Base-by-base conservation (phyloP, 2,113 vertebrate genomes). In the Phalacrocorax brasilianus region DNA sequence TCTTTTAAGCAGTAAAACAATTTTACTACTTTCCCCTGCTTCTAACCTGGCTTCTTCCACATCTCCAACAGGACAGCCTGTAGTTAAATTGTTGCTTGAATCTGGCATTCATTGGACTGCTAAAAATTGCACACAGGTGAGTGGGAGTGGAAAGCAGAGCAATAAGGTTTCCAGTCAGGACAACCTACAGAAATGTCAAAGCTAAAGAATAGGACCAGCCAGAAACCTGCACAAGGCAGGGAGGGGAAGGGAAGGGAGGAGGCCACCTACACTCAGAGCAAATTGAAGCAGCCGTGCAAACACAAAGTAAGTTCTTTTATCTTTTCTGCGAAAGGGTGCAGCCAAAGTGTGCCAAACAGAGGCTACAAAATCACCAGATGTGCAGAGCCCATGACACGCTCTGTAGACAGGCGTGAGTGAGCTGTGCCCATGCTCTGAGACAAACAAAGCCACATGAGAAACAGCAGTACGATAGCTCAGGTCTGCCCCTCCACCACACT, bases 361-460 rank as follows among this genome's bases (percentile, higher is more conserved):
- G 11, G 7, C 13, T 68, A 53, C 35, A 61, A 52, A 32, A 20
- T 35, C 45, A 53, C 35, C 21, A 56, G 44, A 53, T n/a, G 9
- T 18, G 59, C 38, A 28, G n/a, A 67, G 12, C 16, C 21, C 18
- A 2, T 23, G 30, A 9, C 45, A 70, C 11, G 19, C 15, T 70
- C 47, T 26, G 11, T 6, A 20, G 49, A 42, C 52, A 92, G 42
- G 12, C 56, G 8, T 0, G 3, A 7, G 3, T 0, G 8, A 89
- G 35, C 14, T 47, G 13, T 56, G 23, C 15, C 35, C 5, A 8
- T 15, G 59, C 53, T 56, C 62, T 11, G 27, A 95, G 56, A 12
- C 14, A 68, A 72, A 73, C 0, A 0, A 71, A 58, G 38, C 15
- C 50, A 44, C 0, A 0, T 32, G 49, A 86, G 66, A 63, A 59